These are phyloP conservation scores for Zootermopsis nevadensis DNA, from an alignment of 2,888 invertebrate species.

Conservation along the genomic window DNA sequence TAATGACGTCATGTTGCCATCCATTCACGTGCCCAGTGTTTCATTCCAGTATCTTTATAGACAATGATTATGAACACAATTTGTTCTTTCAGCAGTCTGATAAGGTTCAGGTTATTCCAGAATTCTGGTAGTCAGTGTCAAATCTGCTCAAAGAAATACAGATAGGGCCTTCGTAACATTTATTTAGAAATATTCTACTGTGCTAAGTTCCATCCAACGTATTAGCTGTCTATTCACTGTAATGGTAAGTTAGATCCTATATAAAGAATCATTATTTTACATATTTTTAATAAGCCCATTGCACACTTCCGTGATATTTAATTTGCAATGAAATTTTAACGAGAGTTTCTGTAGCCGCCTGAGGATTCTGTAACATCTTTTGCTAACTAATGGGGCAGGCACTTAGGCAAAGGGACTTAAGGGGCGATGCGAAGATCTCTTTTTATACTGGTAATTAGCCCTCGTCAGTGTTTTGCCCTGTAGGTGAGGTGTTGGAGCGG, in stretches of 20 bases:
- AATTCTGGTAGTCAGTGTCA: no score
- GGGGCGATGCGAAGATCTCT: not conserved
- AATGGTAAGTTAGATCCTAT: not conserved
- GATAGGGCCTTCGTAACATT: no score
- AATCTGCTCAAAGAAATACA: no score
- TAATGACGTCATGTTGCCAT: no score
- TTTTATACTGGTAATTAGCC: constrained; percentile 13
- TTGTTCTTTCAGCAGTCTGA: no score
- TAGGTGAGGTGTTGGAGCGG: constrained; percentile 3
- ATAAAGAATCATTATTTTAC: not conserved
- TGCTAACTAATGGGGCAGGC: constrained; percentile 27
- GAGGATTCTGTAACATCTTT: constrained; percentile 4
- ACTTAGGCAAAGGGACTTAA: constrained; percentile 13
- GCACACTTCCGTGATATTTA: constrained; percentile 8
- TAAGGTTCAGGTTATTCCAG: no score
- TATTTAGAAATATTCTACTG: no score
- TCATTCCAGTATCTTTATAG: no score
- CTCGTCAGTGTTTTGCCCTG: not conserved
- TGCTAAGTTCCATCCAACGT: no score
- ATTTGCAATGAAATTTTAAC: constrained; percentile 29
- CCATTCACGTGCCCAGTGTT: no score
- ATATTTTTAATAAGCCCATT: not conserved
- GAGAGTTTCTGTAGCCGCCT: constrained; percentile 13
- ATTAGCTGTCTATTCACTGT: no score
- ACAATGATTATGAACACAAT: no score